A percentile compares a stretch with the other conserved stretches of the same genome.
These are phyloP conservation scores for Stratiomys singularior DNA, from an alignment of 2,888 invertebrate genomes.

Conservation along the genomic window DNA sequence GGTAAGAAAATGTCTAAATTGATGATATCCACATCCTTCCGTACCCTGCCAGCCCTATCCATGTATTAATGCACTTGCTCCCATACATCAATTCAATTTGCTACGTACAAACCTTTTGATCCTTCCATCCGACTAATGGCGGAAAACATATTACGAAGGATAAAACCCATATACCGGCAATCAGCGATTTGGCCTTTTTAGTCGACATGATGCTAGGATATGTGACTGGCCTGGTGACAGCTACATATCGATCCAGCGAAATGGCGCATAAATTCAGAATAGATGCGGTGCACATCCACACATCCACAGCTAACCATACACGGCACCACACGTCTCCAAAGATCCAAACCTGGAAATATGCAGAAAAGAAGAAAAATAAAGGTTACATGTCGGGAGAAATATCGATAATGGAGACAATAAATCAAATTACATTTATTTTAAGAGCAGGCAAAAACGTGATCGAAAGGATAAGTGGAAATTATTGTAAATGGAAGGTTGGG, in stretches of 20 bases:
- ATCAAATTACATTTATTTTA: constrained; percentile 27
- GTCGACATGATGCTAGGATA: constrained; percentile 93
- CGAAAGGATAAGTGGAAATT: background rate
- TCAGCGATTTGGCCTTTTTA: constrained; percentile 84
- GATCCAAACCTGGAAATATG: constrained; percentile 85
- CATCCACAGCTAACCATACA: constrained; percentile 96
- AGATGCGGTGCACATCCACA: constrained; percentile 98
- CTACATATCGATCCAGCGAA: constrained; percentile 94
- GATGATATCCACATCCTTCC: background rate
- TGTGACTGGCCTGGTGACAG: constrained; percentile 94
- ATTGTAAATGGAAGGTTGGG: background rate
- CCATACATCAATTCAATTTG: background rate
- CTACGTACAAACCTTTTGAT: constrained; percentile 69
- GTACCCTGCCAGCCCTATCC: background rate
- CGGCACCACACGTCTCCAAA: constrained; percentile 97
- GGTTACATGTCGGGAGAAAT: background rate
- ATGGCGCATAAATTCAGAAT: constrained; percentile 97
- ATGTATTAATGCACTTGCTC: background rate
- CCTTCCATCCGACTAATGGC: constrained; percentile 94
- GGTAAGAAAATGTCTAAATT: background rate
- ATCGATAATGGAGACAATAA: background rate
- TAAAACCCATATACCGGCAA: constrained; percentile 93
- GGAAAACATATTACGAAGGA: constrained; percentile 98
- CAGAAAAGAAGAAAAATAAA: background rate
- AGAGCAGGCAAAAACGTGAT: constrained; percentile 4